A percentile compares a stretch with the other conserved stretches of the same genome.
These are phyloP conservation scores for Thyatira batis DNA, from an alignment of 2,888 invertebrate species.

Conservation along the genomic window DNA sequence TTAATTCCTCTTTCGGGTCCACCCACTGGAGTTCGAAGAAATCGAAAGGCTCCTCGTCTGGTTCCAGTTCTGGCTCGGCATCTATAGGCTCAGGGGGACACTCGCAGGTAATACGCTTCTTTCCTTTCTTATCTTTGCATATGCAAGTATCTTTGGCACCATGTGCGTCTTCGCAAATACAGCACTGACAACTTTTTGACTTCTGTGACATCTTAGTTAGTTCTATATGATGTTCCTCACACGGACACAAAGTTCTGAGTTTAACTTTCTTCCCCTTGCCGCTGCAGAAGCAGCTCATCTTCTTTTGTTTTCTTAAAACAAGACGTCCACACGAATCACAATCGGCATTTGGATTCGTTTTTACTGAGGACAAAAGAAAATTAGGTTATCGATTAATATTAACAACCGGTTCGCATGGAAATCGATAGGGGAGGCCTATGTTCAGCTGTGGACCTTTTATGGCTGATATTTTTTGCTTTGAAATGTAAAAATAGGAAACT, in stretches of 20 bases:
- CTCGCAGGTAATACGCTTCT: conserved; percentile 26
- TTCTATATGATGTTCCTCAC: conserved; percentile 4
- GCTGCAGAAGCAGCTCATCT: conserved; percentile 12
- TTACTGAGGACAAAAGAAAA: conserved; percentile 3
- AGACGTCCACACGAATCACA: conserved; percentile 14
- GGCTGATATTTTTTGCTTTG: no score
- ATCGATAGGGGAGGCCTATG: no score
- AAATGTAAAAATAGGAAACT: no score
- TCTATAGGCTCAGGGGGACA: conserved; percentile 32
- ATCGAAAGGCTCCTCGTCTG: background rate
- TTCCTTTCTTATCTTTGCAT: conserved; percentile 21
- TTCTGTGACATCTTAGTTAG: background rate
- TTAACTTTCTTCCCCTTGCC: conserved; percentile 15
- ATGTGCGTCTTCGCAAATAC: conserved; percentile 14
- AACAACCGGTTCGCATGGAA: no score
- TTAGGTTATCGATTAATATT: no score
- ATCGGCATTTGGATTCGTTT: background rate
- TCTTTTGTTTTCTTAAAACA: conserved; percentile 7
- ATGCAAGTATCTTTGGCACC: conserved; percentile 7
- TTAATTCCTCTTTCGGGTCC: conserved; percentile 26
- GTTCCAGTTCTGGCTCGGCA: conserved; percentile 8
- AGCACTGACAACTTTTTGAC: conserved; percentile 13
- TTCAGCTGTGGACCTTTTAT: no score
- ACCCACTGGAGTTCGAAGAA: conserved; percentile 12
- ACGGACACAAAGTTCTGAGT: conserved; percentile 11